A percentile compares a stretch with the other conserved stretches of the same genome.
phyloP scores from a whole-genome alignment of 1,140 invertebrate genomes.

The Wiebesia pumilae region DNA sequence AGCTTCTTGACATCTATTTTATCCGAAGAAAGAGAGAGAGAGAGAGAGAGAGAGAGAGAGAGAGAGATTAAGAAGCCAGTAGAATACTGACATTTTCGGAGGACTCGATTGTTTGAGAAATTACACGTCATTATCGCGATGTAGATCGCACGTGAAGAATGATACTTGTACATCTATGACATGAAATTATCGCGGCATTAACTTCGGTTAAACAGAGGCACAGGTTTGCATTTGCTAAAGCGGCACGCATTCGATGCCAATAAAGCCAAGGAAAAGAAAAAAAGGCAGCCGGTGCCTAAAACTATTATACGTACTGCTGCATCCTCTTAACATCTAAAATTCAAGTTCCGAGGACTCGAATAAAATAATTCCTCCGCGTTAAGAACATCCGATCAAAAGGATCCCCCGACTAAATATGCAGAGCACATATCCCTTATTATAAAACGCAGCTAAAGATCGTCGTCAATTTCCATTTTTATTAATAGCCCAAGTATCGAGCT shows the following conservation, averaged over 20 bases:
- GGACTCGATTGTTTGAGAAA: constrained; percentile 28
- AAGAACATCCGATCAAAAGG: neutral
- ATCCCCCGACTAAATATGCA: neutral
- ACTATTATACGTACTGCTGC: neutral
- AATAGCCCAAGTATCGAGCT: neutral
- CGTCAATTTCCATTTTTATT: constrained; percentile 14
- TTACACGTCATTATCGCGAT: neutral
- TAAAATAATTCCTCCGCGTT: neutral
- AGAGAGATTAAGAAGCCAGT: neutral
- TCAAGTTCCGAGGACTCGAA: neutral
- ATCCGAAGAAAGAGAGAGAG: neutral
- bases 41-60: neutral
- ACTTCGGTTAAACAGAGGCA: constrained; percentile 6
- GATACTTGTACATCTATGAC: constrained; percentile 10
- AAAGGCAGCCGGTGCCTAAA: neutral
- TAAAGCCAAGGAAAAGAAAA: constrained; percentile 17
- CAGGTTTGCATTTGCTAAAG: constrained; percentile 10
- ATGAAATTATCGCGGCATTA: constrained; percentile 17
- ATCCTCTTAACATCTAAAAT: neutral
- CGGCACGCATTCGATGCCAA: neutral
- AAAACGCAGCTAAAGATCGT: neutral
- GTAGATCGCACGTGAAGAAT: constrained; percentile 17
- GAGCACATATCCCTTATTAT: neutral
- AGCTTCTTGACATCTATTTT: neutral
- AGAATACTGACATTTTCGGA: neutral